Percentiles rank a stretch among this genome's conserved stretches.
phyloP scores from a whole-genome alignment of 2,797 vertebrate species.

The Lophotriccus pileatus region DNA sequence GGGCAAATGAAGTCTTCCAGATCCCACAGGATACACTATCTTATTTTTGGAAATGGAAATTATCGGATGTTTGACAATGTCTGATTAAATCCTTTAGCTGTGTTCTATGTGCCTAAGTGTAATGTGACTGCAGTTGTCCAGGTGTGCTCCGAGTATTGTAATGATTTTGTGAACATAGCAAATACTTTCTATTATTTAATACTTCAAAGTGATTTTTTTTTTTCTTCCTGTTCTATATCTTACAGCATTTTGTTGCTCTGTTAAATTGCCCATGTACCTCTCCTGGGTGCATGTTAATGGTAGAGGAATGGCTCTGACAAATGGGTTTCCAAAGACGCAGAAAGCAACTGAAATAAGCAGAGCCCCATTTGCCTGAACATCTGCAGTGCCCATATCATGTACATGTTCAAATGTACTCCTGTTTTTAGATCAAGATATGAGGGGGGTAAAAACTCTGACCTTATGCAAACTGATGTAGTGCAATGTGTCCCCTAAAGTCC shows the following conservation, averaged over 20 bases:
- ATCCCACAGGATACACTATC: not conserved
- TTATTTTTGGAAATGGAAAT: not conserved
- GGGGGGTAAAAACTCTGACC: not conserved
- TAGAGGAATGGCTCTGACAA: not conserved
- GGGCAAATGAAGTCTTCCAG: not conserved
- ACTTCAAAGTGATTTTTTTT: not conserved
- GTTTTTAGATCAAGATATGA: not conserved
- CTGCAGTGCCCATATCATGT: not conserved
- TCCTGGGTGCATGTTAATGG: not conserved
- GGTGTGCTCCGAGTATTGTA: not conserved
- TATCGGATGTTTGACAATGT: not conserved
- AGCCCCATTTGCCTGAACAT: not conserved
- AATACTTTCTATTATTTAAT: not conserved
- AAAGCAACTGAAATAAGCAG: not conserved
- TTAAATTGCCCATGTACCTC: not conserved
- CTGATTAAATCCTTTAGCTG: not conserved
- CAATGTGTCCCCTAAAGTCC: not conserved
- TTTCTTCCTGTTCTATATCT: not conserved
- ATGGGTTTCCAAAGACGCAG: not conserved
- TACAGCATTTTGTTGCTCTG: not conserved
- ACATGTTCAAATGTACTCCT: fast-evolving
- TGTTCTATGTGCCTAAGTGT: not conserved
- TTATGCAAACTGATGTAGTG: not conserved
- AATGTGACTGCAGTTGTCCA: not conserved
- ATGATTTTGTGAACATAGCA: not conserved